phyloP scores from a whole-genome alignment of 2,113 vertebrate genomes.

The Colinus virginianus region DNA sequence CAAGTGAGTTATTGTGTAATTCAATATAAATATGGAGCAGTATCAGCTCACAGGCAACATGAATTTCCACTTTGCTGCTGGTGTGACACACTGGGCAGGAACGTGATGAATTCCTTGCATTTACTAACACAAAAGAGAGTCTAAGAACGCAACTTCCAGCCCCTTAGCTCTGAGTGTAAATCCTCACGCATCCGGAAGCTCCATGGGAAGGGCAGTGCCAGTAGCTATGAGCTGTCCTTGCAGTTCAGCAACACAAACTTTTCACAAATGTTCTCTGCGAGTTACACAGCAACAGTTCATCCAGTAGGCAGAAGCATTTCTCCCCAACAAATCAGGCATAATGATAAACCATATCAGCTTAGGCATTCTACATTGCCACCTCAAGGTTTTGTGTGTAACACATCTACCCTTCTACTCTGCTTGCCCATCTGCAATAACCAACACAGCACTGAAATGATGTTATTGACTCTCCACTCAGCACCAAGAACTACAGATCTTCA shows the following conservation, averaged over 20 bases:
- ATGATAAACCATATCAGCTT: background rate
- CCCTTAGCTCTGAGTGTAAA: background rate
- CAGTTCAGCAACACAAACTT: background rate
- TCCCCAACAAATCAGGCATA: background rate
- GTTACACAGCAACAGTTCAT: no score
- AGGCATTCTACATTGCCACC: background rate
- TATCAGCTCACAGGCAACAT: fast-evolving
- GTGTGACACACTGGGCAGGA: background rate
- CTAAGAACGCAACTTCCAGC: background rate
- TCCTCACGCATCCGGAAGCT: background rate
- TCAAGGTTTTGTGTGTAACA: background rate
- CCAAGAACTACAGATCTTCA: background rate
- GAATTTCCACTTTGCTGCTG: background rate
- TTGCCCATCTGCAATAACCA: background rate
- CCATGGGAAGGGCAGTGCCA: background rate
- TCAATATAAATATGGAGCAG: background rate
- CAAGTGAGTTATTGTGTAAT: background rate
- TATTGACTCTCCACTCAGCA: background rate
- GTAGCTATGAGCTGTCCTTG: background rate
- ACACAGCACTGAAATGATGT: background rate
- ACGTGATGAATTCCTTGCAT: background rate
- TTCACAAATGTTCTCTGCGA: background rate
- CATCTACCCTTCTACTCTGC: background rate
- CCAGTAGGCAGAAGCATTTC: background rate
- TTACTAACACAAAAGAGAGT: background rate